Evolutionary conservation across 2,888 invertebrate species (phyloP).

Genomic region (Caenorhabditis doughertyi): DNA sequence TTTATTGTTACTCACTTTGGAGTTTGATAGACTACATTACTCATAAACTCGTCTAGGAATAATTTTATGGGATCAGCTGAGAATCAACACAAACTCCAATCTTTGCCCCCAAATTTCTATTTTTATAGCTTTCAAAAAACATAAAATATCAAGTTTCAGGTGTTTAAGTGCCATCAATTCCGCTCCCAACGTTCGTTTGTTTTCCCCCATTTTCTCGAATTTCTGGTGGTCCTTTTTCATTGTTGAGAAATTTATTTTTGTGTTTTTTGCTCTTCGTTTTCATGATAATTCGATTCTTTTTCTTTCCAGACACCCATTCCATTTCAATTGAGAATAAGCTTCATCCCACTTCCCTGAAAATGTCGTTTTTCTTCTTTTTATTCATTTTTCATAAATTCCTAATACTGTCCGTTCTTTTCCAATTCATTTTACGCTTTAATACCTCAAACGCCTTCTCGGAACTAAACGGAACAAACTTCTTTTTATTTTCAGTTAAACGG

Average conservation of each 20-base stretch:
- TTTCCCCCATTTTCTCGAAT: background rate
- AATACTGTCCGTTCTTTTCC: slow-evolving; percentile 26
- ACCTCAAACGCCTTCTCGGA: slow-evolving; percentile 9
- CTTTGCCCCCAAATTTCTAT: too few relatives aligned
- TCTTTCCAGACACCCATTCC: slow-evolving; percentile 11
- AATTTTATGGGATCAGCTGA: background rate
- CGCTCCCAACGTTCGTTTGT: background rate
- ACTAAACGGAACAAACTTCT: slow-evolving; percentile 10
- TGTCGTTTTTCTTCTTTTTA: background rate
- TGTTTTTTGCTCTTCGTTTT: slow-evolving; percentile 31
- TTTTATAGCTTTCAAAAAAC: background rate
- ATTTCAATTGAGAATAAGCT: slow-evolving; percentile 25
- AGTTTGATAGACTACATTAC: too few relatives aligned
- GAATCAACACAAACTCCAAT: background rate
- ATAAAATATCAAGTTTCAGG: slow-evolving; percentile 28
- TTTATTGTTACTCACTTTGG: too few relatives aligned
- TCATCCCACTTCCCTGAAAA: background rate
- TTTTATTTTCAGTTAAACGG: slow-evolving; percentile 5
- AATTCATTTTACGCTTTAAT: slow-evolving; percentile 35
- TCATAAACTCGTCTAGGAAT: too few relatives aligned
- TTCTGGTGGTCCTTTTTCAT: background rate
- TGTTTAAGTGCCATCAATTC: slow-evolving; percentile 11
- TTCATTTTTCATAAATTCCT: slow-evolving; percentile 45
- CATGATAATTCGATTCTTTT: slow-evolving; percentile 27
- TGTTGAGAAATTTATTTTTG: slow-evolving; percentile 11